Evolutionary conservation across 2,797 vertebrate species (phyloP).

Genomic region (Aselliscus stoliczkanus): DNA sequence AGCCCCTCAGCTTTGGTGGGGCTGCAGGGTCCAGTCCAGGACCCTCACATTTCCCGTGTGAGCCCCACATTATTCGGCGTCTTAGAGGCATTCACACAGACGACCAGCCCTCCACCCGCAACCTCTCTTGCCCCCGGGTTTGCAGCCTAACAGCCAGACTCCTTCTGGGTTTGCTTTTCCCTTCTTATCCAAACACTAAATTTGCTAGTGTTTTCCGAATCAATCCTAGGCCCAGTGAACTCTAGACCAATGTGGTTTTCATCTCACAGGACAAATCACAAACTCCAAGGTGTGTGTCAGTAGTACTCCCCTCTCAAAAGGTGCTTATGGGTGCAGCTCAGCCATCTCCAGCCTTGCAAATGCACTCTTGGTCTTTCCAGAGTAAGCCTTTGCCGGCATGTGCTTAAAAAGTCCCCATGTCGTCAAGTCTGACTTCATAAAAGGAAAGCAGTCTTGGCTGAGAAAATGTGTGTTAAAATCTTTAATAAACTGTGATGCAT

Average conservation of each 20-base stretch:
- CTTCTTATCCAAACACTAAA: rapidly evolving
- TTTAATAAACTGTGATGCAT: not conserved
- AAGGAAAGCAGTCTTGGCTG: not conserved
- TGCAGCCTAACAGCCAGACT: no score
- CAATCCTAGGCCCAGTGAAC: no score
- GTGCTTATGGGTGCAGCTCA: no score
- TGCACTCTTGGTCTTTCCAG: no score
- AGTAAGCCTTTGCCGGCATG: no score
- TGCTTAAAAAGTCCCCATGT: rapidly evolving
- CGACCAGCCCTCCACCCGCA: rapidly evolving
- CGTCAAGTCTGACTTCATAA: not conserved
- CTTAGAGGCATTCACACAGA: rapidly evolving
- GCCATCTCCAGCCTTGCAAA: no score
- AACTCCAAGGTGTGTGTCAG: no score
- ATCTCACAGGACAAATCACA: no score
- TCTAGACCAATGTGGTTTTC: rapidly evolving
- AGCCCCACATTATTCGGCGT: rapidly evolving
- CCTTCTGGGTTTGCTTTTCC: rapidly evolving
- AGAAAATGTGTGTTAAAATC: not conserved
- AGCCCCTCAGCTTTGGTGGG: rapidly evolving
- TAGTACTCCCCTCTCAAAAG: no score
- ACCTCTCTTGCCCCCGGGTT: rapidly evolving
- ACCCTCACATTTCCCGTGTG: no score
- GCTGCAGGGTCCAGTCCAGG: rapidly evolving
- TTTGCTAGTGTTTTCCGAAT: no score